phyloP scores from a whole-genome alignment of 2,113 vertebrate species.

The Ornithorhynchus anatinus region DNA sequence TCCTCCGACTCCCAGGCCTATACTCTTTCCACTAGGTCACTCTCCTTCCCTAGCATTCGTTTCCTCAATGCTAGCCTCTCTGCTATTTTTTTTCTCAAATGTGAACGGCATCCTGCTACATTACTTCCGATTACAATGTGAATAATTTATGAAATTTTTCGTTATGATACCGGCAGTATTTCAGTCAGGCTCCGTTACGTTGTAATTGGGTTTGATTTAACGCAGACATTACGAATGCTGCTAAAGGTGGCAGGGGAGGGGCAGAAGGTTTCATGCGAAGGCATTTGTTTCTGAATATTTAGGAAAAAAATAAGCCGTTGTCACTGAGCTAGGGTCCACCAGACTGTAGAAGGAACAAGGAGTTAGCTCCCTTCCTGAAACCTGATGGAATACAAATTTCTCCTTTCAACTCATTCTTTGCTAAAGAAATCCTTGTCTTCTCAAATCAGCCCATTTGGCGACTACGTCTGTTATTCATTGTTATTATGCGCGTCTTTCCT shows the following conservation, averaged over 20 bases:
- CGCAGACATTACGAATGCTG: conserved; percentile 68
- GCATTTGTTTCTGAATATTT: conserved; percentile 59
- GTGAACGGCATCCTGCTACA: conserved; percentile 65
- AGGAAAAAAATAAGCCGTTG: conserved; percentile 64
- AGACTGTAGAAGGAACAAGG: neutral
- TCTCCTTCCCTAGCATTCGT: neutral
- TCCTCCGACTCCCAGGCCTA: no score
- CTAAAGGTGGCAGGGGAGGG: conserved; percentile 40
- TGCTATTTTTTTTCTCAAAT: conserved; percentile 52
- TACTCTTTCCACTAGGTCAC: no score
- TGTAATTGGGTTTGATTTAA: conserved; percentile 76
- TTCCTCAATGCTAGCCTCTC: conserved; percentile 43
- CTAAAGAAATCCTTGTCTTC: no score
- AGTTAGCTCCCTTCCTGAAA: neutral
- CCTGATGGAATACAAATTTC: conserved; percentile 8
- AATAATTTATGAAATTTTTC: conserved; percentile 79
- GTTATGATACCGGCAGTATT: conserved; percentile 74
- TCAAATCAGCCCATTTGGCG: no score
- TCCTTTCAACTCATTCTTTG: no score
- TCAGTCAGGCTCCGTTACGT: conserved; percentile 75
- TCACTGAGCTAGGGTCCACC: conserved; percentile 9
- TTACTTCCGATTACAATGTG: conserved; percentile 74
- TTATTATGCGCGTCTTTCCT: no score
- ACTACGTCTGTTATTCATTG: no score
- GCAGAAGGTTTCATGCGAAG: conserved; percentile 54